Conservation (phyloP, 2,888 invertebrate genomes). For the Cetonia aurata region DNA sequence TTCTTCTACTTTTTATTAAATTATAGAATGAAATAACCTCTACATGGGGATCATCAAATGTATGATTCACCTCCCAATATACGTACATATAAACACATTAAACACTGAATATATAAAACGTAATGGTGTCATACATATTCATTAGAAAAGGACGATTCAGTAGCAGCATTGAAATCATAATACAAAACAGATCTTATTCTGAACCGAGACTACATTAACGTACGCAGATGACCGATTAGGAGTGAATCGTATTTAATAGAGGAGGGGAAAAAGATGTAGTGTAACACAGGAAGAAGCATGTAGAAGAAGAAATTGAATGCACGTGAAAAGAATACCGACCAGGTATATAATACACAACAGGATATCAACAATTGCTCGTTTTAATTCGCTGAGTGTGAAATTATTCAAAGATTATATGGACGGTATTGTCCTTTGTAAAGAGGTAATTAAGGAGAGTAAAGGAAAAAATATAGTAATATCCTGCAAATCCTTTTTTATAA, state of each 20-base stretch:
- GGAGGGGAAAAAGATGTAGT: background rate
- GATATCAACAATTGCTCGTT: conserved; percentile 47
- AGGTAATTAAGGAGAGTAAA: conserved; percentile 7
- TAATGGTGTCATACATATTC: background rate
- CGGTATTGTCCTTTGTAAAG: conserved; percentile 33
- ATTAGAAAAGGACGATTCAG: too few relatives aligned
- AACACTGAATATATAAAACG: background rate
- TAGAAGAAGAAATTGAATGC: background rate
- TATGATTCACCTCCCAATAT: too few relatives aligned
- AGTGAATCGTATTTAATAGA: too few relatives aligned
- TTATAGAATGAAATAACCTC: too few relatives aligned
- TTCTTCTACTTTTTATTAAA: too few relatives aligned
- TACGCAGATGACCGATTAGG: too few relatives aligned
- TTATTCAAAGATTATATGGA: conserved; percentile 40
- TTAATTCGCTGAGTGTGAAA: conserved; percentile 48
- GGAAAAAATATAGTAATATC: too few relatives aligned
- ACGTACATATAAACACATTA: background rate
- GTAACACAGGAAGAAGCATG: background rate
- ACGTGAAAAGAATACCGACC: background rate
- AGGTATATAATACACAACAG: conserved; percentile 34
- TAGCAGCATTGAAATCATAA: too few relatives aligned
- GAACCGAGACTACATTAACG: too few relatives aligned
- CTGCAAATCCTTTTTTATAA: too few relatives aligned
- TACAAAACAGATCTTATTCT: too few relatives aligned
- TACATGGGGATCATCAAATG: too few relatives aligned